Evolutionary conservation across 2,797 vertebrate species (phyloP).

Genomic region (Odontamblyopus lacepedii): DNA sequence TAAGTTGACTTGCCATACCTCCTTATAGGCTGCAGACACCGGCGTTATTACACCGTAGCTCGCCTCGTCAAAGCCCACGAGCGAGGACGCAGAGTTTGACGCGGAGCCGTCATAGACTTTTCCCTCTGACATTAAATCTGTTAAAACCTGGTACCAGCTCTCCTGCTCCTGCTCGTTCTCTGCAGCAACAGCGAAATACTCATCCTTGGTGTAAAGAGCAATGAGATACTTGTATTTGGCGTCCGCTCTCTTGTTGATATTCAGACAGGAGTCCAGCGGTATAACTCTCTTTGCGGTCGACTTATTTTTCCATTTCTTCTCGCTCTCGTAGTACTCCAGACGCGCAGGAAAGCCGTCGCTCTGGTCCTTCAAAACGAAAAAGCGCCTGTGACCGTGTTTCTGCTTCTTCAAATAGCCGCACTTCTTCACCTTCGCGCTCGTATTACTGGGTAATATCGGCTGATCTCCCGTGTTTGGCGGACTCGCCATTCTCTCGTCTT

Average conservation of each 20-base stretch:
- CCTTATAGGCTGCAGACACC: constrained; percentile 85
- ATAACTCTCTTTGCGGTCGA: constrained; percentile 91
- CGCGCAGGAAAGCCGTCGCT: constrained; percentile 84
- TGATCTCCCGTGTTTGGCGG: constrained; percentile 78
- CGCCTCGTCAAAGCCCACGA: constrained; percentile 84
- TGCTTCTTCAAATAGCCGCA: constrained; percentile 95
- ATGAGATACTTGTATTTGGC: constrained; percentile 96
- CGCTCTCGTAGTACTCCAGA: constrained; percentile 97
- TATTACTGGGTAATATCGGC: constrained; percentile 73
- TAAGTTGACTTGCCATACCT: constrained; percentile 97
- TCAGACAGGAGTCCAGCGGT: constrained; percentile 91
- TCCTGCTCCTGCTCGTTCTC: constrained; percentile 95
- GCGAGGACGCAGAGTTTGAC: constrained; percentile 78
- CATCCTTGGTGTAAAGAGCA: constrained; percentile 95
- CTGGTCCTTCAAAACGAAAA: constrained; percentile 89
- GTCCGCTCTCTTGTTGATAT: constrained; percentile 96
- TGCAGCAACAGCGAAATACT: constrained; percentile 95
- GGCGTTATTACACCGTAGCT: constrained; percentile 88
- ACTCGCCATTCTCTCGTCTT: constrained; percentile 87
- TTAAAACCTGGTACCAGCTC: constrained; percentile 89
- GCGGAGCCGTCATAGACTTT: constrained; percentile 79
- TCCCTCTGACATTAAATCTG: constrained; percentile 87
- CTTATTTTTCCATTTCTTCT: constrained; percentile 99
- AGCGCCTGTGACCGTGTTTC: constrained; percentile 96
- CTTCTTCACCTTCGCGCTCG: constrained; percentile 79